Base-by-base conservation (phyloP, 35 echinoderm and acorn worm genomes). In the Heliocidaris tuberculata region DNA sequence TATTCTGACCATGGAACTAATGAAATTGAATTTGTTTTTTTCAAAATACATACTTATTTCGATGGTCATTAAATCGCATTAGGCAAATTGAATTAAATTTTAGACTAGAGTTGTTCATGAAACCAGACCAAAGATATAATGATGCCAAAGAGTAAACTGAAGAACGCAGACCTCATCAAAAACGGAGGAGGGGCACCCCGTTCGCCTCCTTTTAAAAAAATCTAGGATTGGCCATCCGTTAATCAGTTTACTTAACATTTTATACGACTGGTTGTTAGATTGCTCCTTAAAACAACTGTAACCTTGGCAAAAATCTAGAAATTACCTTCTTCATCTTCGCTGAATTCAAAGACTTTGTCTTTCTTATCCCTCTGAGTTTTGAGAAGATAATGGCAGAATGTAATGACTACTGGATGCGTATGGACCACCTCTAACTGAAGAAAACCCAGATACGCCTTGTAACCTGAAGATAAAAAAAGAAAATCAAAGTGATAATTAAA, bases 391-490 rank as follows among this genome's bases (percentile, higher is more conserved):
- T 97, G 96, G 30, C 94, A 95, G 87, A 97, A 97, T 7, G 97
- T 96, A 49, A 97, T 60, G 19, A 97, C 95, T 0, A 97, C 95
- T 5, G 97, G 97, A 48, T 97, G 97, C 7, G 97, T 97, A 21
- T 97, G 97, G 2, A 94, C 97, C 9, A 95, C 97, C 56, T 97
- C 97, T 31, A 97, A 29, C 54, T 97, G 95, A 6, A 97, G 31
- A 48, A 97, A 97, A 1, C 95, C 97, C 17, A 97, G 65, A 60
- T 97, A 97, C 21, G 97, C 96, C 92, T 97, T 97, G 88, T 96
- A 97, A 95, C 97, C 97, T 97, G 49, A 59, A n/a, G 59, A 21
- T 16, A 49, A 24, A 31, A 24, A 31, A 93, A 4, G 12, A 9
- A 89, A 89, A 32, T 15, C 8, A 86, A 35, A 86, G 0, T 42